phyloP scores from a whole-genome alignment of 2,113 vertebrate genomes.

The Clupea harengus region DNA sequence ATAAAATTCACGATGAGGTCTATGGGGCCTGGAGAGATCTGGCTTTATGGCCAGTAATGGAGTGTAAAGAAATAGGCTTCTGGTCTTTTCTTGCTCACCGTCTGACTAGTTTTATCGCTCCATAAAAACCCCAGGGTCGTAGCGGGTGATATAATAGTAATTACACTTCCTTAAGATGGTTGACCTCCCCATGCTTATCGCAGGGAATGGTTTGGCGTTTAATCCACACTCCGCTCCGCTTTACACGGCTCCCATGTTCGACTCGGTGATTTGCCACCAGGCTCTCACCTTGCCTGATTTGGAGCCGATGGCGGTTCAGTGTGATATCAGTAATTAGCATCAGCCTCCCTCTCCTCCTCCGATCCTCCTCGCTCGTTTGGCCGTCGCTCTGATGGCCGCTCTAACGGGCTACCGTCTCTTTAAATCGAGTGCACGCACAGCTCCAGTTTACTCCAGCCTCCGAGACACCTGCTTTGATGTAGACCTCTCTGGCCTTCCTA shows the following conservation, averaged over 20 bases:
- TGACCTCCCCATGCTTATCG: neutral
- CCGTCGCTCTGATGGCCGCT: neutral
- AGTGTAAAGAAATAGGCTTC: neutral
- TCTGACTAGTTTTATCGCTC: neutral
- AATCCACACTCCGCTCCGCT: neutral
- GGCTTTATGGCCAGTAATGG: slow-evolving; percentile 13
- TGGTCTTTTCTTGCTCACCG: neutral
- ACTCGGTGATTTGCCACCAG: neutral
- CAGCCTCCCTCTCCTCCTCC: neutral
- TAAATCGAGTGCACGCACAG: neutral
- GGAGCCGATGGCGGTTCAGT: neutral
- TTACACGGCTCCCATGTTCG: neutral
- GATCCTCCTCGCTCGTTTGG: too few species aligned
- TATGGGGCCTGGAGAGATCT: neutral
- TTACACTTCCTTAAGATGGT: neutral
- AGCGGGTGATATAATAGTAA: neutral
- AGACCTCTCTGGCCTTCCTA: neutral
- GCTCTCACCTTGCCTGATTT: neutral
- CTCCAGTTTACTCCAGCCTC: neutral
- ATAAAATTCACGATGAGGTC: slow-evolving; percentile 14
- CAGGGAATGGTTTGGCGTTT: neutral
- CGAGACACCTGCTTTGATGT: neutral
- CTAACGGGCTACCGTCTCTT: neutral
- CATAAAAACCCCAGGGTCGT: neutral
- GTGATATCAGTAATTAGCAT: neutral